These are phyloP conservation scores for Hypsibius dujardini DNA, from an alignment of 1,140 invertebrate genomes.

Conservation along the genomic window DNA sequence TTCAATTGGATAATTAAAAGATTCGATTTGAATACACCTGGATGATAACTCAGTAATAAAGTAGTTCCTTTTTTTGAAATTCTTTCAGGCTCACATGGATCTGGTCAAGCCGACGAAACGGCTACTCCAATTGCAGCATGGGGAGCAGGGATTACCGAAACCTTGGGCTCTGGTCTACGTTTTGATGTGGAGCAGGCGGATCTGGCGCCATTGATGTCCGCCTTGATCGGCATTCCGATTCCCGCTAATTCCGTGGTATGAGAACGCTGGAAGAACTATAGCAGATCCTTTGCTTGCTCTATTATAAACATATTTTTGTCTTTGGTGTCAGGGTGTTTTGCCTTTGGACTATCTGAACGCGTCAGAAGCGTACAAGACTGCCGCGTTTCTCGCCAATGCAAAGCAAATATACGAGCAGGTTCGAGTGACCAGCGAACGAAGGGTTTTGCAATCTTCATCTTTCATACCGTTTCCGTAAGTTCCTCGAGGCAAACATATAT, in stretches of 20 bases:
- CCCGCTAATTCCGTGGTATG: slow-evolving; percentile 79
- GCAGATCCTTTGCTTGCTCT: too few species aligned
- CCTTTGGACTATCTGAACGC: slow-evolving; percentile 37
- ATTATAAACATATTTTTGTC: too few species aligned
- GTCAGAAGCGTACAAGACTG: slow-evolving; percentile 40
- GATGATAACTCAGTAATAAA: too few species aligned
- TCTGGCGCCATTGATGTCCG: slow-evolving; percentile 67
- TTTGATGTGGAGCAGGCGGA: slow-evolving; percentile 66
- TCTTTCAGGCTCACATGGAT: slow-evolving; percentile 75
- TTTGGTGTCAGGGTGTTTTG: slow-evolving; percentile 27
- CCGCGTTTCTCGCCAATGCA: slow-evolving; percentile 48
- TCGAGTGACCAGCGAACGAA: slow-evolving; percentile 30
- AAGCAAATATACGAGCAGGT: slow-evolving; percentile 52
- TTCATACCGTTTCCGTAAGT: slow-evolving; percentile 37
- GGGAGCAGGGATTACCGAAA: slow-evolving; percentile 80
- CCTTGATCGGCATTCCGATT: slow-evolving; percentile 61
- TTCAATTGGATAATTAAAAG: too few species aligned
- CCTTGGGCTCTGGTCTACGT: too few species aligned
- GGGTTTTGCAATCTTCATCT: slow-evolving; percentile 31
- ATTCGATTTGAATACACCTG: too few species aligned
- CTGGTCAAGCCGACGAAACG: slow-evolving; percentile 74
- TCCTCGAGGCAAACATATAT: too few species aligned
- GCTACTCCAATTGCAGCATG: slow-evolving; percentile 77
- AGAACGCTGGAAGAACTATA: too few species aligned
- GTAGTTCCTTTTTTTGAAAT: too few species aligned